Base-by-base conservation (phyloP, 2,888 invertebrate species). In the Leucophenga maculata region DNA sequence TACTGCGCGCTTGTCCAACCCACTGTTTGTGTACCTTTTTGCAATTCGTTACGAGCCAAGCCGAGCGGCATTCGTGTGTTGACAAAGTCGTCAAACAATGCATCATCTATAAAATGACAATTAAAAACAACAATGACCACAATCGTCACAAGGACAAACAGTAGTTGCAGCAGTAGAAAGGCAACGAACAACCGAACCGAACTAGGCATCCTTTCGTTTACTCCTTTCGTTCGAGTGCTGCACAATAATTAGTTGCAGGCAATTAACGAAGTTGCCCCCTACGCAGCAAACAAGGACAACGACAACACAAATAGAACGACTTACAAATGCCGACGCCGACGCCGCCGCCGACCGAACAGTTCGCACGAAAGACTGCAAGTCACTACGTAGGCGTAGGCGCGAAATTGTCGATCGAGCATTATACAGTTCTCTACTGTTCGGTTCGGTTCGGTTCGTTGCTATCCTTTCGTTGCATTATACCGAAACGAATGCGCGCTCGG, bases 81-180 rank as follows among this genome's bases (percentile, higher is more conserved):
- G 6, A 6, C 8, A 16, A 52, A 60, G 54, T 57, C 72, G 73
- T 18, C 54, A 65, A 74, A 81, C 85, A 84, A 84, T 74, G 77
- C 78, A 79, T 79, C 80, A 84, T 82, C 78, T 75, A 85, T 82
- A 83, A 84, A 84, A 84, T 84, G 81, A 82, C 83, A 84, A 84
- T 85, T 80, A 82, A 82, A 79, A 85, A 80, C 84, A 85, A 84
- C 85, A 84, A 85, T 84, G 83, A 84, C 83, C 81, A 85, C 80
- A 85, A 84, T 80, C 77, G 77, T 67, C 74, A 71, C 85, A 84
- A 84, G 85, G 85, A 76, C 83, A 77, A 82, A 84, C 84, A 77
- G 84, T 85, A 84, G 84, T 85, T 54, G 71, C 39, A 39, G 39
- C 8, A 39, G 39, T 6, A 39, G 4, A 8, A 39, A 6, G 8